Percentiles rank a stretch among this genome's conserved stretches.
phyloP scores from a whole-genome alignment of 2,797 vertebrate genomes.

The Smutsia gigantea region DNA sequence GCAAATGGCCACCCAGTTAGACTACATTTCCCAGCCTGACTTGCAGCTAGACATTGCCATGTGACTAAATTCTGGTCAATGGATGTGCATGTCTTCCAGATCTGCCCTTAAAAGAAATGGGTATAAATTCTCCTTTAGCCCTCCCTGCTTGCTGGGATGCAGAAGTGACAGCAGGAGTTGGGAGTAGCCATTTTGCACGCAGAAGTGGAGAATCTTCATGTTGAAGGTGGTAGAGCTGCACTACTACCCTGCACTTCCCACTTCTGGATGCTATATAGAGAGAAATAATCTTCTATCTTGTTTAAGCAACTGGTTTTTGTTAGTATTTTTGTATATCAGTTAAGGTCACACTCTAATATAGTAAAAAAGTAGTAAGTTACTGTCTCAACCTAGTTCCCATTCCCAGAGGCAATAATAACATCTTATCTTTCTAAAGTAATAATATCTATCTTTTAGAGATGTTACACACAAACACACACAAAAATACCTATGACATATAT shows the following conservation, averaged over 20 bases:
- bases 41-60: neutral
- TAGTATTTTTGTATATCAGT: neutral
- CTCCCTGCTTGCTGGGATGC: neutral
- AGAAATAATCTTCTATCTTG: neutral
- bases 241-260: neutral
- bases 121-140: neutral
- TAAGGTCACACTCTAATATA: neutral
- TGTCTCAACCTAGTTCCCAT: neutral
- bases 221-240: neutral
- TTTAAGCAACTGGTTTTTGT: neutral
- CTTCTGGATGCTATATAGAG: neutral
- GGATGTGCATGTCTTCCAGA: neutral
- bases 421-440: neutral
- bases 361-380: neutral
- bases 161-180: neutral
- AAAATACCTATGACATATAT: neutral
- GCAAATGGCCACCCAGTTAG: neutral
- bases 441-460: neutral
- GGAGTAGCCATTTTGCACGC: neutral
- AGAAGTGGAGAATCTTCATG: neutral
- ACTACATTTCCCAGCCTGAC: neutral
- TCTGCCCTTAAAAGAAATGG: neutral
- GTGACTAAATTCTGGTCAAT: neutral
- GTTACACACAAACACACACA: neutral
- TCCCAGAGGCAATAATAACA: neutral